Percentiles rank a stretch among this genome's conserved stretches.
Conservation (phyloP, 2,888 invertebrate species). For the Seira musarum region DNA sequence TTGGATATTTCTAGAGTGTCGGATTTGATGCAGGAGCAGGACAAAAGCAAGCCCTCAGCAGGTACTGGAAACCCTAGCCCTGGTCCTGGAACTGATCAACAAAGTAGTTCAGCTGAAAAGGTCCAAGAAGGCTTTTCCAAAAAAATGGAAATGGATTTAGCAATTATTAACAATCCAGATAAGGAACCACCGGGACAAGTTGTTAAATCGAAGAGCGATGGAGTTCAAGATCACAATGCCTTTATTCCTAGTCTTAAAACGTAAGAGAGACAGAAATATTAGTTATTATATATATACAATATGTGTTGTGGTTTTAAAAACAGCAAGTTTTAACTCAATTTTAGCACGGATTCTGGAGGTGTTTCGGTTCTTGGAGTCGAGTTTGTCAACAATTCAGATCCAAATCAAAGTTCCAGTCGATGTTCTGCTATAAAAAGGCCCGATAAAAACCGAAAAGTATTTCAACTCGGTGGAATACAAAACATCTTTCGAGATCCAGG, state of each 20-base stretch:
- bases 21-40: conserved; percentile 33
- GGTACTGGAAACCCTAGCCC: neutral
- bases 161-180: too few species aligned
- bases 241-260: conserved; percentile 28
- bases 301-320: neutral
- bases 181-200: neutral
- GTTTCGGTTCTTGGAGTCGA: conserved; percentile 55
- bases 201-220: neutral
- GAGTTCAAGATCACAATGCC: neutral
- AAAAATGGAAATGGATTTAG: too few species aligned
- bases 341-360: conserved; percentile 11
- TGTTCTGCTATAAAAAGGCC: conserved; percentile 61
- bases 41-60: neutral
- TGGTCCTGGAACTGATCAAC: neutral
- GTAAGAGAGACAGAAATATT: too few species aligned
- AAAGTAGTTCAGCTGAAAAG: too few species aligned
- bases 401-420: conserved; percentile 49
- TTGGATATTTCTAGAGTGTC: conserved; percentile 48
- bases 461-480: conserved; percentile 65
- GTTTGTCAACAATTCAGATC: conserved; percentile 46
- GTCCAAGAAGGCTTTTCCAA: too few species aligned
- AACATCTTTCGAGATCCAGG: conserved; percentile 54
- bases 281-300: too few species aligned
- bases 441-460: conserved; percentile 62
- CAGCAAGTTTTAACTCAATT: neutral